These are phyloP conservation scores for Arion vulgaris DNA, from an alignment of 1,140 invertebrate genomes.

Conservation along the genomic window DNA sequence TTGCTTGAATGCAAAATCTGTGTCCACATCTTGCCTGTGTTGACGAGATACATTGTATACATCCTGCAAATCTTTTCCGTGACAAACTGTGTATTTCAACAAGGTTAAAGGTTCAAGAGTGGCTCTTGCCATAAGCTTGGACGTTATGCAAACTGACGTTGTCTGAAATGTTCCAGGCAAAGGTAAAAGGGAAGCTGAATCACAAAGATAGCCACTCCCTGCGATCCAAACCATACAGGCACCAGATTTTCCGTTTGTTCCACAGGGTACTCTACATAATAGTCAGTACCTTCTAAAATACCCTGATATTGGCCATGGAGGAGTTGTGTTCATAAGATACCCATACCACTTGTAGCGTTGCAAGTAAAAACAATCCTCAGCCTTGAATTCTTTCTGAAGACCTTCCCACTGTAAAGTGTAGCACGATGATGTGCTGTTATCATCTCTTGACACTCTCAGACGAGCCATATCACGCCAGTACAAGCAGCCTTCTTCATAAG, in stretches of 20 bases:
- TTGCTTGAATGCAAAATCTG: slow-evolving; percentile 26
- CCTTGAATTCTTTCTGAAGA: slow-evolving; percentile 31
- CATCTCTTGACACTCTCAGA: slow-evolving; percentile 37
- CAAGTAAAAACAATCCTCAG: slow-evolving; percentile 51
- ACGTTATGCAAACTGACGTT: slow-evolving; percentile 47
- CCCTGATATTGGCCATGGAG: slow-evolving; percentile 43
- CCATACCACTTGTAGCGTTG: slow-evolving; percentile 50
- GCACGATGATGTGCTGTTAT: slow-evolving; percentile 38
- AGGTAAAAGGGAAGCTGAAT: slow-evolving; percentile 43
- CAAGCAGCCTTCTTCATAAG: slow-evolving; percentile 43
- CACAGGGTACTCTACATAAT: slow-evolving; percentile 43
- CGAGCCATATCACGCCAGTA: slow-evolving; percentile 46
- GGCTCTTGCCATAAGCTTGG: slow-evolving; percentile 30
- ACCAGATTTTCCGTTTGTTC: slow-evolving; percentile 42
- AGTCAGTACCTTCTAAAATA: slow-evolving; percentile 35
- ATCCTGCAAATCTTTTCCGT: slow-evolving; percentile 38
- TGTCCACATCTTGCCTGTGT: slow-evolving; percentile 39
- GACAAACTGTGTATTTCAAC: slow-evolving; percentile 48
- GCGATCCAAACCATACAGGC: slow-evolving; percentile 46
- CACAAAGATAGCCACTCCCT: slow-evolving; percentile 45
- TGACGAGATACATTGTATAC: slow-evolving; percentile 36
- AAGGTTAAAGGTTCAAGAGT: slow-evolving; percentile 4
- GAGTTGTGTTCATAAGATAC: slow-evolving; percentile 32
- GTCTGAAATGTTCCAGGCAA: slow-evolving; percentile 45
- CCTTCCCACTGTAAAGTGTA: slow-evolving; percentile 47